Evolutionary conservation across 2,888 invertebrate genomes (phyloP), one percentile per base, ranked within the genome.

Genomic region (Pandemis cinnamomeana): DNA sequence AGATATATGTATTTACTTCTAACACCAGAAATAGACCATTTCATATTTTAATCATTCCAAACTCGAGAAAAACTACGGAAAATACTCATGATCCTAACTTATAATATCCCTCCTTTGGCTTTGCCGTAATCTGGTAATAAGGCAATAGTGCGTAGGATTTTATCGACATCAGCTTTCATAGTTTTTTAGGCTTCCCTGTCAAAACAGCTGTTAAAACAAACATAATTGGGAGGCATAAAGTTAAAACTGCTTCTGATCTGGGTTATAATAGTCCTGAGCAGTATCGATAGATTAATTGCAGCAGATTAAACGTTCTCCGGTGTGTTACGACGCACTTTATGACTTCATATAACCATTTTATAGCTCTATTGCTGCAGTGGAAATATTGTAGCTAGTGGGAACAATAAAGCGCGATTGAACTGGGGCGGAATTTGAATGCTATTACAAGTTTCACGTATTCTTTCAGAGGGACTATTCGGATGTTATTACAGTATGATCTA

Each of bases 331-430:
- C 55, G 55, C 15, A 15, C 41, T 74, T 74, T 74, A 74, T 71
- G 74, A 71, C 67, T 74, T 70, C 74, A 53, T 74, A 74, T 74
- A 74, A 74, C 67, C 61, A 74, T 74, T 74, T 74, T 62, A 74
- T 74, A 67, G 74, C 69, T 70, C 70, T 64, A 73, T 70, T 60
- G 73, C 71, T 74, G 75, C 77, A 75, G 63, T 74, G 60, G 71
- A 72, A 77, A 76, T 75, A 73, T 70, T 73, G 69, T 73, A 66
- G 55, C 53, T 72, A 63, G 69, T 73, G 64, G 60, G 69, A 73
- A 60, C 64, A 73, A 70, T 73, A 70, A 73, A 73, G 69, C 69
- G 64, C 60, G 69, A 73, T 73, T 70, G 73, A 70, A 70, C 69
- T 66, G 69, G 66, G 66, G 58, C 36, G 69, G 66, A 60, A 73